Evolutionary conservation across 2,797 vertebrate genomes (phyloP), one percentile per base, ranked within the genome.

Genomic region (Ptychobarbus kaznakovi): DNA sequence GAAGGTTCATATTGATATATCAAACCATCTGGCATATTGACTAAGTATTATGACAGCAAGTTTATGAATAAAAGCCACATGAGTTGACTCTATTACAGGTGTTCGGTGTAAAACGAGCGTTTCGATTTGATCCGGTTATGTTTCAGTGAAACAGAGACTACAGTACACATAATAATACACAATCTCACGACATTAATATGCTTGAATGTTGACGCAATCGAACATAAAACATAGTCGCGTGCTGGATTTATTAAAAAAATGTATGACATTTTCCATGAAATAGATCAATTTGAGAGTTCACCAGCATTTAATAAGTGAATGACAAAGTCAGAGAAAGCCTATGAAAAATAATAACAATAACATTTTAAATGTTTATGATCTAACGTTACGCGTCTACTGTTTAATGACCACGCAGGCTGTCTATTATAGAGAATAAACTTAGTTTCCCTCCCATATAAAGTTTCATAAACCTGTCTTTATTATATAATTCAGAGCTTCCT

Each of bases 401-500:
- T 49, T 22, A 56, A 9, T 35, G 6, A 49, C 42, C 77, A 44
- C 76, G 4, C 18, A 6, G 16, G 11, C 51, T 5, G 49, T 72
- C 66, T 11, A 13, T 28, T 35, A 46, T 13, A 53, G 35, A 49
- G 4, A 77, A 77, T 77, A 68, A 58, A 78, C 74, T 78, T 83
- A 42, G 40, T 78, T 51, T 56, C 25, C 83, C 46, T 32, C 25
- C 18, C 83, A 70, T 51, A 66, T 61, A 70, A 84, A 84, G 75
- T 79, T 84, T 65, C 12, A 46, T 25, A 74, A 75, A 83, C 25
- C 38, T 63, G 35, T 61, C 13, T 69, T 78, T 78, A 44, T 75
- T n/a, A 65, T 2, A 25, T n/a, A 76, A 40, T 70, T 13, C 35
- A 2, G 49, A 66, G 16, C 35, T 42, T 53, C 3, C 32, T 2